These are phyloP conservation scores for Apoderus coryli DNA, from an alignment of 2,888 invertebrate species.

Conservation along the genomic window DNA sequence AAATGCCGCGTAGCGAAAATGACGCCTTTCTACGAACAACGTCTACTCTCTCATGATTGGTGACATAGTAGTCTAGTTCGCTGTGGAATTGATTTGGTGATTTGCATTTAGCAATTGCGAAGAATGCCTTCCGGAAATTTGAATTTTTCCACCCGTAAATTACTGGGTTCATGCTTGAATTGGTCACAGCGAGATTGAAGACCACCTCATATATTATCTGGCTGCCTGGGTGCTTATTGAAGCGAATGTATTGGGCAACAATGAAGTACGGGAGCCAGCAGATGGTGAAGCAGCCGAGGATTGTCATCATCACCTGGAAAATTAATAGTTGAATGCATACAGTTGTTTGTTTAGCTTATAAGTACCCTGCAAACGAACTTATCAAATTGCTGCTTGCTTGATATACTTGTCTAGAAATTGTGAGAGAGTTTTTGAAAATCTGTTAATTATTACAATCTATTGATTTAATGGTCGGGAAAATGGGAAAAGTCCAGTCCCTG, in stretches of 20 bases:
- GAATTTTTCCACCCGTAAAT: slow-evolving; percentile 79
- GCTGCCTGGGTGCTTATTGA: slow-evolving; percentile 17
- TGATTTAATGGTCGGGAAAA: too few species aligned
- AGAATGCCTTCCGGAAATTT: slow-evolving; percentile 60
- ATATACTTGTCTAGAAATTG: too few species aligned
- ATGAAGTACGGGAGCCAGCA: slow-evolving; percentile 72
- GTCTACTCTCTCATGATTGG: slow-evolving; percentile 38
- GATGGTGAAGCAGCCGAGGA: slow-evolving; percentile 64
- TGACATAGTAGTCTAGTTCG: slow-evolving; percentile 25
- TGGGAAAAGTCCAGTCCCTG: too few species aligned
- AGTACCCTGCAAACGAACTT: too few species aligned
- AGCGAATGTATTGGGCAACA: slow-evolving; percentile 32
- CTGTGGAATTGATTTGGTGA: slow-evolving; percentile 38
- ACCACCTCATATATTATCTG: slow-evolving; percentile 28
- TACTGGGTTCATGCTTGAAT: slow-evolving; percentile 67
- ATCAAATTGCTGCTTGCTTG: too few species aligned
- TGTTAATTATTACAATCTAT: too few species aligned
- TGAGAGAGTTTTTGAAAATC: too few species aligned
- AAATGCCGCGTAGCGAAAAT: too few species aligned
- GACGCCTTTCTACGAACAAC: slow-evolving; percentile 21
- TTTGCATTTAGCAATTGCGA: slow-evolving; percentile 48
- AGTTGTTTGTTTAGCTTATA: too few species aligned
- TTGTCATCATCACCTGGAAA: slow-evolving; percentile 58
- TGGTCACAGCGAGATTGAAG: slow-evolving; percentile 54
- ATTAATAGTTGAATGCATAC: too few species aligned